A percentile compares a stretch with the other conserved stretches of the same genome.
These are phyloP conservation scores for Callinectes sapidus DNA, from an alignment of 2,888 invertebrate genomes.

Conservation along the genomic window DNA sequence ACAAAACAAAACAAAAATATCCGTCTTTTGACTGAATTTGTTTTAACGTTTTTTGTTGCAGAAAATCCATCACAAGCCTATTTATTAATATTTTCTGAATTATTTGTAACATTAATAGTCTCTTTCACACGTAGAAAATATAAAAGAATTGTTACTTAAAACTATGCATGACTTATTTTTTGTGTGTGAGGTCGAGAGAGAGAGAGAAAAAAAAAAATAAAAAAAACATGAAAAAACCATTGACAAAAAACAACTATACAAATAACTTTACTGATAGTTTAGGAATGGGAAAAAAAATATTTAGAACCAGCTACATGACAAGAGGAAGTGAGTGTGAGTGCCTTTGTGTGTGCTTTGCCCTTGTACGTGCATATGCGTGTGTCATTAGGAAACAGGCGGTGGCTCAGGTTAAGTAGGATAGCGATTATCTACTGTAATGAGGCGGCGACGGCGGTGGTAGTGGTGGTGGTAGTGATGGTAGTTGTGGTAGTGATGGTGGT, in stretches of 20 bases:
- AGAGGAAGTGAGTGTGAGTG: not conserved
- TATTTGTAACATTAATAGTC: too few relatives aligned
- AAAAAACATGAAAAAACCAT: too few relatives aligned
- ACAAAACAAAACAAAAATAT: too few relatives aligned
- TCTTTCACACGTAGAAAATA: too few relatives aligned
- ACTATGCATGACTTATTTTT: too few relatives aligned
- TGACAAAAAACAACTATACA: not conserved
- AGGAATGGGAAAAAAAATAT: not conserved
- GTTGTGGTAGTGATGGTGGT: not conserved
- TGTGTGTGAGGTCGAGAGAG: too few relatives aligned
- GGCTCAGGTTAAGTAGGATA: not conserved
- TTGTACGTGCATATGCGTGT: not conserved
- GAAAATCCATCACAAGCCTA: too few relatives aligned
- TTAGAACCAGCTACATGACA: not conserved
- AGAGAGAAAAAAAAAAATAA: too few relatives aligned
- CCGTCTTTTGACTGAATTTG: too few relatives aligned
- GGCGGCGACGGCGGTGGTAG: not conserved
- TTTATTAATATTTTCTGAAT: too few relatives aligned
- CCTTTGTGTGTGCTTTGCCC: not conserved
- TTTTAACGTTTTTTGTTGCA: too few relatives aligned
- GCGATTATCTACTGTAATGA: not conserved
- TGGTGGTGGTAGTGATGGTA: constrained; percentile 9
- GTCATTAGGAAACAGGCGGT: not conserved
- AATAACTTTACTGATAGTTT: not conserved
- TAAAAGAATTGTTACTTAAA: too few relatives aligned